Conservation (phyloP, 2,113 vertebrate genomes). For the Muscicapa adusta region DNA sequence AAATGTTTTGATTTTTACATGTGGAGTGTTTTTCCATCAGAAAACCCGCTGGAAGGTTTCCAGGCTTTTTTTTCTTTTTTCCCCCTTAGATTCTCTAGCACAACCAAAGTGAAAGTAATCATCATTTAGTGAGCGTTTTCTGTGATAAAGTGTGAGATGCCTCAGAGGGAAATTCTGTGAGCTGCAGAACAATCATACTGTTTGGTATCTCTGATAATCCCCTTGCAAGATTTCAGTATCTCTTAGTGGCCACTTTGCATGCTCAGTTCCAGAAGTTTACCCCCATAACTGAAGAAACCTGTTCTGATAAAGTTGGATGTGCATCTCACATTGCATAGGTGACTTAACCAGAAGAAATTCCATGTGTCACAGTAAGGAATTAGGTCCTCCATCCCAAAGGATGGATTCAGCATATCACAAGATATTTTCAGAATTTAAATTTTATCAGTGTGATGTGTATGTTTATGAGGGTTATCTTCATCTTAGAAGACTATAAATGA, state of each 20-base stretch:
- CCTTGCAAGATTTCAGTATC: background rate
- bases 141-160: constrained; percentile 1
- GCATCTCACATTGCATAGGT: background rate
- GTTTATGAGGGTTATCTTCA: background rate
- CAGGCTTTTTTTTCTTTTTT: background rate
- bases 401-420: background rate
- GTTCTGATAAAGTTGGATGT: background rate
- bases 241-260: background rate
- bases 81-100: background rate
- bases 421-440: background rate
- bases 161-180: constrained; percentile 1
- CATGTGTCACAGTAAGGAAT: background rate
- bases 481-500: background rate
- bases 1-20: constrained; percentile 27
- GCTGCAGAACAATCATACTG: background rate
- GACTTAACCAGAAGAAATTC: background rate
- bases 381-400: background rate
- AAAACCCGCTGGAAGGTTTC: background rate
- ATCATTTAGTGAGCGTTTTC: background rate
- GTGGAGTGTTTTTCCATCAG: constrained; percentile 16
- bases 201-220: background rate
- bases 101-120: constrained; percentile 22
- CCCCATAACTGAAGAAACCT: background rate
- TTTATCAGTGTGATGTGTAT: background rate
- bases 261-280: background rate